Base-by-base conservation (phyloP, 2,888 invertebrate species). In the Stenoptilia bipunctidactyla region DNA sequence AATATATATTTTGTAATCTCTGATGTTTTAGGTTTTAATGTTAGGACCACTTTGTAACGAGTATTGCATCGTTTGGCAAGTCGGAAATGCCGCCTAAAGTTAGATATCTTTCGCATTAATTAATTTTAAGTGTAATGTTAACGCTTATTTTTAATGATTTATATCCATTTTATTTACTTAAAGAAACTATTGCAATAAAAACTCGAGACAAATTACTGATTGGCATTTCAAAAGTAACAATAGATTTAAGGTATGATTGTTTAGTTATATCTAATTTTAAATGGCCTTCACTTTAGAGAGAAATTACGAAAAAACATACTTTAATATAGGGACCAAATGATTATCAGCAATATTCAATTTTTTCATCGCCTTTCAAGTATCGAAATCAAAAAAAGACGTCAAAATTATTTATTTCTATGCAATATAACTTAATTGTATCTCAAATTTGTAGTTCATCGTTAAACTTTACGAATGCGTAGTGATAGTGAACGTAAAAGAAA, bases 401-500 rank as follows among this genome's bases (percentile, higher is more conserved):
- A 3, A 20, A 20, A 20, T 3, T 5, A 20, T 20, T 5, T 8
- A 5, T 20, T 20, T 20, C 20, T 20, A 20, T 20, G 20, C 20
- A 20, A 20, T 20, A 20, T 20, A 20, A 20, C 8, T 20, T 20
- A 20, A 8, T 5, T 8, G 3, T 5, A 20, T 20, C 20, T 20
- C 20, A 20, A 20, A 20, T 20, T 20, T 20, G 20, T 20, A 20
- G 8, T 20, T 20, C 20, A 20, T 20, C 8, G 20, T 20, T 20
- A 8, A 20, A 20, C 4, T 20, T 12, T 8, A 30, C 30, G 12
- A 30, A 30, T n/a, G 30, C 12, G 10, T 68, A 71, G 74, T 68
- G 65, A 62, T 76, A 75, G 56, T 65, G 61, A 72, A 72, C 70
- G 65, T 70, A 73, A 68, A 68, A 67, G 68, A 64, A 50, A 69